phyloP scores from a whole-genome alignment of 37 sponge, comb jelly and placozoan genomes.

The Agelas oroides region DNA sequence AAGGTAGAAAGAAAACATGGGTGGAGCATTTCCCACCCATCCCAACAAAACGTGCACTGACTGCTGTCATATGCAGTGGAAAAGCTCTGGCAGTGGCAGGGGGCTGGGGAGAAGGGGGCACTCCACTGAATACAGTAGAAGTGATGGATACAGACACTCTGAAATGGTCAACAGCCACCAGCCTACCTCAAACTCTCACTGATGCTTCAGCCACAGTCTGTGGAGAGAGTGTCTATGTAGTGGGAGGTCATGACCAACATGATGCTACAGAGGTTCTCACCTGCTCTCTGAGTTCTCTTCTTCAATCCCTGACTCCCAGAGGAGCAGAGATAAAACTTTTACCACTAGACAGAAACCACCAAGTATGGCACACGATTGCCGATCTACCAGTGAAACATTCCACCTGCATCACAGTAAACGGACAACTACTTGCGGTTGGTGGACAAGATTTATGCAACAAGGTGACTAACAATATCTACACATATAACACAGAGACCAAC shows the following conservation, averaged over 20 bases:
- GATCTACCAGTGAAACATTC: background rate
- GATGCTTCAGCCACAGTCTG: constrained; percentile 19
- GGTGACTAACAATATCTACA: background rate
- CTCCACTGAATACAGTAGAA: background rate
- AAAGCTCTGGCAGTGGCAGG: constrained; percentile 27
- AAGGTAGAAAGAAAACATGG: background rate
- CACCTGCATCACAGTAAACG: background rate
- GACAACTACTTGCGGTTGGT: constrained; percentile 4
- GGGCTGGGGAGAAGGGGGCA: background rate
- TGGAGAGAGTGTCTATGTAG: constrained; percentile 13
- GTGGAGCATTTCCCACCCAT: constrained; percentile 29
- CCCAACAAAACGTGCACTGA: background rate
- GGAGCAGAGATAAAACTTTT: background rate
- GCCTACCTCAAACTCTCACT: constrained; percentile 13
- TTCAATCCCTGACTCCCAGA: background rate
- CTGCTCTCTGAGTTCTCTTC: background rate
- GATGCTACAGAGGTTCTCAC: background rate
- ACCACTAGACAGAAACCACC: background rate
- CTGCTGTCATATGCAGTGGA: background rate
- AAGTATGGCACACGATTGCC: background rate
- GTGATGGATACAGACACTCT: background rate
- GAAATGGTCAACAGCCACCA: constrained; percentile 12
- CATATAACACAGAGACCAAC: background rate
- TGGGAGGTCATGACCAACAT: background rate
- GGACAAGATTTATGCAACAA: background rate